These are phyloP conservation scores for Noctuana brunneofusca DNA, from an alignment of 2,888 invertebrate species.

Conservation along the genomic window DNA sequence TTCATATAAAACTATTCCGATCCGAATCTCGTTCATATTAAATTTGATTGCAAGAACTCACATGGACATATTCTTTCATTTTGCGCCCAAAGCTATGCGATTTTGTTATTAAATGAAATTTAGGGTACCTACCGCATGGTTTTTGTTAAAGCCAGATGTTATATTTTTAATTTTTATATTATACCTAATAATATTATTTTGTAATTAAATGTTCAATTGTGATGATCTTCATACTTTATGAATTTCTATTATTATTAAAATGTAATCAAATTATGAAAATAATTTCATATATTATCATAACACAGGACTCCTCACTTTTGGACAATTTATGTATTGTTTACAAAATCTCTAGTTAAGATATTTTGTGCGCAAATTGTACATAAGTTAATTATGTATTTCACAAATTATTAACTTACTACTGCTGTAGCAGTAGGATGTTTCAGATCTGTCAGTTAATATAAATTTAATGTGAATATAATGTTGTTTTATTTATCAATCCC, in stretches of 20 bases:
- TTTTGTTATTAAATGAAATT: constrained; percentile 26
- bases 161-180: background rate
- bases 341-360: constrained; percentile 22
- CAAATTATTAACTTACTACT: constrained; percentile 34
- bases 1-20: background rate
- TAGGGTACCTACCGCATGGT: background rate
- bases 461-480: constrained; percentile 78
- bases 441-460: constrained; percentile 81
- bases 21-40: background rate
- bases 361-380: constrained; percentile 15
- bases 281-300: background rate
- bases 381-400: constrained; percentile 21
- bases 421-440: constrained; percentile 64
- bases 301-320: constrained; percentile 21
- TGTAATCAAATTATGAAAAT: background rate
- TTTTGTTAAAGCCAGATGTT: background rate
- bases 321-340: constrained; percentile 24
- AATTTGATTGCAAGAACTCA: background rate
- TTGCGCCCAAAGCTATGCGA: constrained; percentile 38
- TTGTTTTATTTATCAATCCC: constrained; percentile 70
- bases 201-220: background rate
- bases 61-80: constrained; percentile 29
- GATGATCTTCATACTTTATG: too few species aligned
- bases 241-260: background rate
- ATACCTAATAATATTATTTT: background rate